Evolutionary conservation across 2,888 invertebrate genomes (phyloP).

Genomic region (Nasonovia ribisnigri): DNA sequence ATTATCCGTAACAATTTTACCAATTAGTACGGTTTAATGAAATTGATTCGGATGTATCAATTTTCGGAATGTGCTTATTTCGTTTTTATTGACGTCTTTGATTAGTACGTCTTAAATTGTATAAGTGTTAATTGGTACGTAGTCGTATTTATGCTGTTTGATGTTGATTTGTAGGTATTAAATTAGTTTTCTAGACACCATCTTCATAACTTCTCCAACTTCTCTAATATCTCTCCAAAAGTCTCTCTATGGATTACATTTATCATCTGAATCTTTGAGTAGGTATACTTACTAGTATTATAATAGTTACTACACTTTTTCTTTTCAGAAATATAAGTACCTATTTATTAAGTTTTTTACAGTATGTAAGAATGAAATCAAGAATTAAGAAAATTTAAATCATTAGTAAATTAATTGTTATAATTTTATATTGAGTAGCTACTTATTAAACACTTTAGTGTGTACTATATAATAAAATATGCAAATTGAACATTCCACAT

Average conservation of each 20-base stretch:
- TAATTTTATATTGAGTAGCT: neutral
- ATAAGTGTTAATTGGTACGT: neutral
- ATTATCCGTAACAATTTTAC: conserved; percentile 48
- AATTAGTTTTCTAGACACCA: neutral
- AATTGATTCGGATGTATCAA: neutral
- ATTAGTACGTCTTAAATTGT: neutral
- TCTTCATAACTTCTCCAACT: neutral
- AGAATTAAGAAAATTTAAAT: neutral
- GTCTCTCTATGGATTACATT: neutral
- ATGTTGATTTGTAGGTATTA: neutral
- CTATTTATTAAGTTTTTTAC: neutral
- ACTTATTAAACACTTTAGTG: neutral
- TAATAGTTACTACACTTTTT: neutral
- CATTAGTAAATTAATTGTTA: neutral
- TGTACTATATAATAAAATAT: neutral
- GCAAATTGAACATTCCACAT: neutral
- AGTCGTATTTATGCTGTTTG: neutral
- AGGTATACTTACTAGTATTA: neutral
- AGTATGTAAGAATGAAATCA: neutral
- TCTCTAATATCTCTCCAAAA: neutral
- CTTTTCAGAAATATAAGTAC: neutral
- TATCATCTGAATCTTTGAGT: neutral
- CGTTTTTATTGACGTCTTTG: neutral
- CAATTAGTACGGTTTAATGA: conserved; percentile 48
- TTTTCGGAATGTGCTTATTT: neutral